A percentile compares a stretch with the other conserved stretches of the same genome.
Evolutionary conservation across 2,113 vertebrate species (phyloP).

Genomic region (Megaceryle maxima): DNA sequence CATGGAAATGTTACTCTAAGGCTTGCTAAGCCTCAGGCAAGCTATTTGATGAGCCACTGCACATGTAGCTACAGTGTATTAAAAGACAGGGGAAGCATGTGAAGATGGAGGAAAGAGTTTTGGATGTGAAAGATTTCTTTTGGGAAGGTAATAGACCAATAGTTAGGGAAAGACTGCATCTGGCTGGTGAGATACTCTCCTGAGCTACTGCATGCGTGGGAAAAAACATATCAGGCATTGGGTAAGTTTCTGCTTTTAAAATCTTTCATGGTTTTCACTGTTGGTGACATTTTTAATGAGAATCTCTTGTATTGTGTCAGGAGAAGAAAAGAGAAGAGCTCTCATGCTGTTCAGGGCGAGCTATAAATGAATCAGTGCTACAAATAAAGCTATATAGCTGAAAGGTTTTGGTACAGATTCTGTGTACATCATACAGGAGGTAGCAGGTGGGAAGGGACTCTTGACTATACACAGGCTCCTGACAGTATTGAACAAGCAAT

Average conservation of each 20-base stretch:
- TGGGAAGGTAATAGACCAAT: background rate
- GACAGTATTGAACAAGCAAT: background rate
- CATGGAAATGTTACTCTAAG: background rate
- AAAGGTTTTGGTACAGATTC: background rate
- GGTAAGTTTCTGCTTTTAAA: background rate
- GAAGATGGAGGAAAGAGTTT: background rate
- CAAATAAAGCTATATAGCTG: background rate
- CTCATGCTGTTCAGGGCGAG: background rate
- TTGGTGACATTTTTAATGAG: background rate
- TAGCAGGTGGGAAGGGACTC: background rate
- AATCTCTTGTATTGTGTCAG: background rate
- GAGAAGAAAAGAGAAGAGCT: background rate
- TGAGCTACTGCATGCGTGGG: background rate
- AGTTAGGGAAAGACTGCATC: background rate
- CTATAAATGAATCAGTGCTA: background rate
- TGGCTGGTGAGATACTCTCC: background rate
- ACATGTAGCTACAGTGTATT: background rate
- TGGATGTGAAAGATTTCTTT: background rate
- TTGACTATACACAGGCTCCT: background rate
- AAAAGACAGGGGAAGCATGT: background rate
- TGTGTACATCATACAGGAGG: fast-evolving
- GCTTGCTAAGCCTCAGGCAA: background rate
- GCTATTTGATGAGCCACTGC: background rate
- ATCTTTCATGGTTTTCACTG: background rate
- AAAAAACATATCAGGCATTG: background rate